A percentile compares a stretch with the other conserved stretches of the same genome.
Conservation (phyloP, 2,888 invertebrate species). For the Diadromus collaris region DNA sequence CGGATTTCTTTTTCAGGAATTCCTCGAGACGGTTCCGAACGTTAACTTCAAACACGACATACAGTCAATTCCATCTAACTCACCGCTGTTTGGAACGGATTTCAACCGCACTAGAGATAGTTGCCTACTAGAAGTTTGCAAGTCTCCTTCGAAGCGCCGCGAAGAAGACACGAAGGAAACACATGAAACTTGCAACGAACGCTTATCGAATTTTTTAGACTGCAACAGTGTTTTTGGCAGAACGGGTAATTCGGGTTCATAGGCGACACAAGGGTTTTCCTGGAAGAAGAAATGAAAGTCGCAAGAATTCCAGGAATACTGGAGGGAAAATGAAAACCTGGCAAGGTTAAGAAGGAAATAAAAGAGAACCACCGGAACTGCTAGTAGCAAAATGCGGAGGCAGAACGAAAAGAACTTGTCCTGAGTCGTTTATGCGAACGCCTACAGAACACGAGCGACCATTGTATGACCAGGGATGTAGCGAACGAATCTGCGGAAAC, state of each 20-base stretch:
- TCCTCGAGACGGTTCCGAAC: too few species aligned
- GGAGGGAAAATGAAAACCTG: slow-evolving; percentile 7
- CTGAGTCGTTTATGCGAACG: slow-evolving; percentile 9
- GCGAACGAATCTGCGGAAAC: slow-evolving; percentile 29
- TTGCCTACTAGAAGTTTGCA: too few species aligned
- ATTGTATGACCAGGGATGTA: slow-evolving; percentile 48
- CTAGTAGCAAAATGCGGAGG: background rate
- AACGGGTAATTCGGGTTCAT: background rate
- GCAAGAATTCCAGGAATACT: slow-evolving; percentile 36
- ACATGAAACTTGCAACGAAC: too few species aligned
- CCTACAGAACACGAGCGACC: slow-evolving; percentile 24
- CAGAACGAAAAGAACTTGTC: background rate
- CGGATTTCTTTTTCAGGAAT: too few species aligned
- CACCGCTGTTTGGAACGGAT: too few species aligned
- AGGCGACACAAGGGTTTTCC: background rate
- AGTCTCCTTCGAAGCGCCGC: too few species aligned
- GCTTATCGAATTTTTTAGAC: background rate
- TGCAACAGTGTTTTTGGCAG: background rate
- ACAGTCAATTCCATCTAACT: too few species aligned
- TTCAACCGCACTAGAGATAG: too few species aligned
- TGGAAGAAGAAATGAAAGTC: slow-evolving; percentile 42
- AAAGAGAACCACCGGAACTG: slow-evolving; percentile 4
- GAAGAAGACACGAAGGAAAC: too few species aligned
- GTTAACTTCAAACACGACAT: too few species aligned
- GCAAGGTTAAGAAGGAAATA: slow-evolving; percentile 14